Evolutionary conservation across 2,113 vertebrate species (phyloP).

Genomic region (Nyctereutes procyonoides): DNA sequence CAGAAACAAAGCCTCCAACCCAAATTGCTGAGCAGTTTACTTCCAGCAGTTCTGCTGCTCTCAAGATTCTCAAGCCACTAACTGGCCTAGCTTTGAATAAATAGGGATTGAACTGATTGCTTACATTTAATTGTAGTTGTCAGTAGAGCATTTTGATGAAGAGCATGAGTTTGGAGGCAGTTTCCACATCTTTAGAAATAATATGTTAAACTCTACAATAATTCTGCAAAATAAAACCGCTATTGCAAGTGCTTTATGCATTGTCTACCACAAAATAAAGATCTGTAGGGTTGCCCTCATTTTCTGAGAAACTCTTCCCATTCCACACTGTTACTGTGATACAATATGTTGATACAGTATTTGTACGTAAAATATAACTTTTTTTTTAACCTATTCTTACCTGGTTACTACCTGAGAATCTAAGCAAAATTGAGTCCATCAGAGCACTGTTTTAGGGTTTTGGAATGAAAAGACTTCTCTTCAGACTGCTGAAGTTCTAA

Average conservation of each 20-base stretch:
- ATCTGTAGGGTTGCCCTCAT: neutral
- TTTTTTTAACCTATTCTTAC: neutral
- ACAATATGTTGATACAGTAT: neutral
- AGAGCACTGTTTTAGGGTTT: neutral
- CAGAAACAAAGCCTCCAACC: neutral
- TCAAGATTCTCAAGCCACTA: neutral
- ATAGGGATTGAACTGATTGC: neutral
- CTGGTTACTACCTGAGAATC: neutral
- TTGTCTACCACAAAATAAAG: neutral
- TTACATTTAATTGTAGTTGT: neutral
- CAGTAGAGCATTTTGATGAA: neutral
- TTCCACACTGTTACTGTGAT: neutral
- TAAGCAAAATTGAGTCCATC: neutral
- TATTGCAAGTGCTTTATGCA: neutral
- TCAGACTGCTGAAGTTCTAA: neutral
- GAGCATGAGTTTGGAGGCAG: neutral
- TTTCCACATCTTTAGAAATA: neutral
- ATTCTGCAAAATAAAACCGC: neutral
- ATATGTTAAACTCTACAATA: neutral
- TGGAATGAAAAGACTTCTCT: neutral
- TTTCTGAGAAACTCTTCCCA: neutral
- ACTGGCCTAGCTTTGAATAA: neutral
- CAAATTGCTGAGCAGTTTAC: neutral
- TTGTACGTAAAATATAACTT: neutral
- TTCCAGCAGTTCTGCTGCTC: neutral